Conservation (phyloP, 2,113 vertebrate species). For the Phalacrocorax pelagicus region DNA sequence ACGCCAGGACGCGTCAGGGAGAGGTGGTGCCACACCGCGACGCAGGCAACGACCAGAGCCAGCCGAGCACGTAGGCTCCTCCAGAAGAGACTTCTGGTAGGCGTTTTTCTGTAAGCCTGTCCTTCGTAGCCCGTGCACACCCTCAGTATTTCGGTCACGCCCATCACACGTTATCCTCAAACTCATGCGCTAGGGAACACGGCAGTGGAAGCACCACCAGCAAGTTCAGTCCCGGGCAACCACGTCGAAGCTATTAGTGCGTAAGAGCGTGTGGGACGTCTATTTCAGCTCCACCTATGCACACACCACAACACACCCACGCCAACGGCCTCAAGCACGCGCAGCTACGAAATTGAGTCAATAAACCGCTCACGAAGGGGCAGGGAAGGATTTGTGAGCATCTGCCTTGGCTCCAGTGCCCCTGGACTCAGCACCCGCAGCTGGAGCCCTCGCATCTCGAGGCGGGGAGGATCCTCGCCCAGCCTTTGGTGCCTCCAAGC, state of each 20-base stretch:
- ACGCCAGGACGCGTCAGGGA: accelerated
- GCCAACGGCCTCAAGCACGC: not conserved
- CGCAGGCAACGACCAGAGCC: not conserved
- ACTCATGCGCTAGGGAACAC: accelerated
- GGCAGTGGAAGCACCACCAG: not conserved
- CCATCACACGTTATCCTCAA: accelerated
- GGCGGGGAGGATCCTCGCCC: not conserved
- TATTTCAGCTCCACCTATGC: accelerated
- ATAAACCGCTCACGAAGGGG: not conserved
- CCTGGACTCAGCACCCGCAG: not conserved
- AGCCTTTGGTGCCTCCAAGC: accelerated
- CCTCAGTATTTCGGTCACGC: accelerated
- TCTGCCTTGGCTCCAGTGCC: accelerated
- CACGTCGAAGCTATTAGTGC: accelerated
- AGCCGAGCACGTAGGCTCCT: accelerated
- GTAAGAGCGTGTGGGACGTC: not conserved
- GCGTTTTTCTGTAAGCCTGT: accelerated
- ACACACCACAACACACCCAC: not conserved
- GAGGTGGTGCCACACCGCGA: accelerated
- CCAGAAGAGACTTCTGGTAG: accelerated
- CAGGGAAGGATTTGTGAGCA: not conserved
- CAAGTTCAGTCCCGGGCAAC: not conserved
- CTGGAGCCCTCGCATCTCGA: not conserved
- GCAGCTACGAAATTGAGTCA: not conserved
- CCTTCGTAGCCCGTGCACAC: not conserved